Evolutionary conservation across 2,113 vertebrate species (phyloP).

Genomic region (Cebidichthys violaceus): DNA sequence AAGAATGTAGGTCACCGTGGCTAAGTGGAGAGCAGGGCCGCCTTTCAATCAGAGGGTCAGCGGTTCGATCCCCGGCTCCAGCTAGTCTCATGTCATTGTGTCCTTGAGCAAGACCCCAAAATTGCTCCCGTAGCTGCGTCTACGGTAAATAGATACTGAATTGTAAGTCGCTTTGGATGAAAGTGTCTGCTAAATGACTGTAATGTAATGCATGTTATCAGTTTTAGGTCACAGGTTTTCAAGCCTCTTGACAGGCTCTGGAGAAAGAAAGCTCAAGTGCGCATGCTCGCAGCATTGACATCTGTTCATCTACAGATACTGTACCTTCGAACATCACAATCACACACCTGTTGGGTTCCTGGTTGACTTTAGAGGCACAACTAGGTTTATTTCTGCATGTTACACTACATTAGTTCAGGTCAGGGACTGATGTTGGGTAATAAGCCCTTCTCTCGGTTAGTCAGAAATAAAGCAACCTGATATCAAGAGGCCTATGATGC

Average conservation of each 20-base stretch:
- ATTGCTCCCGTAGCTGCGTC: too few species aligned
- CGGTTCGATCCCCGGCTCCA: too few species aligned
- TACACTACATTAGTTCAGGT: not conserved
- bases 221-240: conserved; percentile 58
- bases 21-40: too few species aligned
- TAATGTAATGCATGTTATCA: too few species aligned
- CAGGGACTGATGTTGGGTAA: not conserved
- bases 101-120: too few species aligned
- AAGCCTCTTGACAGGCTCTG: conserved; percentile 1
- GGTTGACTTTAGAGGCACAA: not conserved
- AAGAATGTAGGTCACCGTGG: too few species aligned
- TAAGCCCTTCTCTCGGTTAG: not conserved
- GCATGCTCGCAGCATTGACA: not conserved
- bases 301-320: not conserved
- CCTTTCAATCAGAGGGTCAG: too few species aligned
- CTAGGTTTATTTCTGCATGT: not conserved
- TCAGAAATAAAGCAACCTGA: not conserved
- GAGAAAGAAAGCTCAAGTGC: not conserved
- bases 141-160: too few species aligned
- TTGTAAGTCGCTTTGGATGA: too few species aligned
- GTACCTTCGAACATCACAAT: not conserved
- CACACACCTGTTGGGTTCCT: conserved; percentile 19
- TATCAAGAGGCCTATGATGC: not conserved
- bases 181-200: too few species aligned
- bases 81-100: too few species aligned